Base-by-base conservation (phyloP, 2,113 vertebrate species). In the Heterotilapia buettikoferi region DNA sequence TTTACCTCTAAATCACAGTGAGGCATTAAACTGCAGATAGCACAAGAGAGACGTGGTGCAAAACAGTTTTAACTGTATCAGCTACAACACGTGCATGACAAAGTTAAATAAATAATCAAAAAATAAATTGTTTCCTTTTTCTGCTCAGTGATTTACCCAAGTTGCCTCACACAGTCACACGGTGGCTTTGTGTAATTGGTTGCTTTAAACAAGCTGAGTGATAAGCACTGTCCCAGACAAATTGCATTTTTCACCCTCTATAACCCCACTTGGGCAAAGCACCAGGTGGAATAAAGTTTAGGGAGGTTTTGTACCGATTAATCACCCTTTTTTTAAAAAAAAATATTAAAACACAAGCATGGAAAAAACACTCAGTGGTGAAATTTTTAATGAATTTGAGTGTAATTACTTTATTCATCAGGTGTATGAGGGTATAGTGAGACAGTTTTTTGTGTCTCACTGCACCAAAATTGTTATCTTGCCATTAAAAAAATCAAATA, bases 161-260 rank as follows among this genome's bases (percentile, higher is more conserved):
- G 79, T 82, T 68, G 56, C 36, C 78, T 71, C 53, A 52, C 66
- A 4, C 31, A 54, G 38, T 50, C 80, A 56, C 56, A 29, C 54
- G 16, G 38, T 52, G 36, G 40, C 81, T 79, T 85, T 83, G 80
- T 87, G 86, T 90, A 88, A 93, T 92, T 87, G 92, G 86, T 57
- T 61, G 54, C 68, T 90, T 89, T 90, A 88, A 92, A 90, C 78
- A 73, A 88, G 84, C 36, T 12, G 7, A 47, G 29, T 59, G 88
- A 92, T 92, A 90, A 94, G 88, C 88, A 31, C 83, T 36, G 86
- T 87, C 90, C 57, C 76, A 84, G 84, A 89, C 73, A 94, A 90
- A 93, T 92, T 84, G 63, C 71, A 50, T 91, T 86, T 92, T 81
- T 88, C 59, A 26, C 84, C 82, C 68, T 81, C 50, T n/a, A 18